phyloP scores from a whole-genome alignment of 2,888 invertebrate species.

The Watsonalla binaria region DNA sequence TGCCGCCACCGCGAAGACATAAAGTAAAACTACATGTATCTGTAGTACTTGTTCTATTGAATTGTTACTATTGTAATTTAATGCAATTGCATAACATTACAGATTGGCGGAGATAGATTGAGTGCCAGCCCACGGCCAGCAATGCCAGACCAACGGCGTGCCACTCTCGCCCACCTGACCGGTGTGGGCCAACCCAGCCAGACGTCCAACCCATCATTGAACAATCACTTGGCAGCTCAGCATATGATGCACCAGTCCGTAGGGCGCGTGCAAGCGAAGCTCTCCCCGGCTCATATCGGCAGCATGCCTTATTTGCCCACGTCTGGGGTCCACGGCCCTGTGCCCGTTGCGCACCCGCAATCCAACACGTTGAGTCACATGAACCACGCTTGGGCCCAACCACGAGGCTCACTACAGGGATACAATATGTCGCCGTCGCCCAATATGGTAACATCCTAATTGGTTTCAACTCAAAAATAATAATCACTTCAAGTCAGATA shows the following conservation, averaged over 20 bases:
- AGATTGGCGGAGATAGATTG: slow-evolving; percentile 53
- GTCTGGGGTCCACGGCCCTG: slow-evolving; percentile 35
- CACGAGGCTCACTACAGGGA: slow-evolving; percentile 51
- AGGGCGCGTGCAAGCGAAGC: slow-evolving; percentile 41
- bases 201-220: slow-evolving; percentile 22
- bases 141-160: slow-evolving; percentile 44
- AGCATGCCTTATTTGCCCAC: slow-evolving; percentile 62
- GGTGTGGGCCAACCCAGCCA: slow-evolving; percentile 11
- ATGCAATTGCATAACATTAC: slow-evolving; percentile 1
- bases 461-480: background rate
- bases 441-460: slow-evolving; percentile 39
- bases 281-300: slow-evolving; percentile 44
- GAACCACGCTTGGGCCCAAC: slow-evolving; percentile 49
- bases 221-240: slow-evolving; percentile 35
- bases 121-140: slow-evolving; percentile 61
- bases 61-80: background rate
- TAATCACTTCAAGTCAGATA: no score
- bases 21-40: slow-evolving; percentile 41
- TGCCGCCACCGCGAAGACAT: slow-evolving; percentile 71
- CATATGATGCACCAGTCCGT: slow-evolving; percentile 32
- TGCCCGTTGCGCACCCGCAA: slow-evolving; percentile 30
- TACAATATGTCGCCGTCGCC: slow-evolving; percentile 50
- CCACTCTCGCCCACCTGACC: slow-evolving; percentile 38
- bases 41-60: background rate
- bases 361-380: slow-evolving; percentile 46